phyloP scores from a whole-genome alignment of 2,113 vertebrate species.

The Pongo pygmaeus region DNA sequence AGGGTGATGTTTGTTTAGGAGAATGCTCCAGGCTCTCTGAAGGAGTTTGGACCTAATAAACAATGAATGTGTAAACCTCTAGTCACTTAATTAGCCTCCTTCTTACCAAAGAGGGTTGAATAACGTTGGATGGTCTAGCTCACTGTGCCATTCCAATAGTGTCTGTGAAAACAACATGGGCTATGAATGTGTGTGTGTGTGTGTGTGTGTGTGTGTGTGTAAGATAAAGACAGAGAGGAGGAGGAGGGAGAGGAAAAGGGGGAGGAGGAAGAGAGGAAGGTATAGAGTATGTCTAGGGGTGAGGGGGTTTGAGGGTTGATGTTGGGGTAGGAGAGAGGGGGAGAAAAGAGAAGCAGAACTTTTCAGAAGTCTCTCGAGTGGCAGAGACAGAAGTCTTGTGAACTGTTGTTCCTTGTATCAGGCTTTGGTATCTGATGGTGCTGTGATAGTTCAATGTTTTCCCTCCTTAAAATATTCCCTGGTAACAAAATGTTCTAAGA shows the following conservation, averaged over 20 bases:
- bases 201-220: too few relatives aligned
- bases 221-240: background rate
- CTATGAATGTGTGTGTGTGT: background rate
- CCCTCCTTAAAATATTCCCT: slow-evolving; percentile 64
- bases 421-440: slow-evolving; percentile 56
- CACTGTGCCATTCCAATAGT: slow-evolving; percentile 6
- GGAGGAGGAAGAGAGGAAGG: background rate
- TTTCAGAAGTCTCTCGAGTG: slow-evolving; percentile 19
- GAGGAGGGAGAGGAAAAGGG: fast-evolving
- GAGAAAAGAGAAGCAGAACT: background rate
- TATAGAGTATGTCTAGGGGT: background rate
- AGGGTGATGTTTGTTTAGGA: slow-evolving; percentile 64
- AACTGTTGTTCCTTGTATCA: slow-evolving; percentile 64
- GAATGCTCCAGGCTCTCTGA: slow-evolving; percentile 61
- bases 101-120: slow-evolving; percentile 58
- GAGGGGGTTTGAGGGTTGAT: background rate
- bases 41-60: slow-evolving; percentile 66
- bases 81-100: slow-evolving; percentile 69
- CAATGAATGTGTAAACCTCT: slow-evolving; percentile 60
- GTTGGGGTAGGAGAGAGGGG: background rate
- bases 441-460: slow-evolving; percentile 59
- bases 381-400: slow-evolving; percentile 54
- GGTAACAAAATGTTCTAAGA: slow-evolving; percentile 78
- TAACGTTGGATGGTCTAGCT: slow-evolving; percentile 48
- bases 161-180: background rate